phyloP scores from a whole-genome alignment of 2,113 vertebrate species.

The Rhea americana region DNA sequence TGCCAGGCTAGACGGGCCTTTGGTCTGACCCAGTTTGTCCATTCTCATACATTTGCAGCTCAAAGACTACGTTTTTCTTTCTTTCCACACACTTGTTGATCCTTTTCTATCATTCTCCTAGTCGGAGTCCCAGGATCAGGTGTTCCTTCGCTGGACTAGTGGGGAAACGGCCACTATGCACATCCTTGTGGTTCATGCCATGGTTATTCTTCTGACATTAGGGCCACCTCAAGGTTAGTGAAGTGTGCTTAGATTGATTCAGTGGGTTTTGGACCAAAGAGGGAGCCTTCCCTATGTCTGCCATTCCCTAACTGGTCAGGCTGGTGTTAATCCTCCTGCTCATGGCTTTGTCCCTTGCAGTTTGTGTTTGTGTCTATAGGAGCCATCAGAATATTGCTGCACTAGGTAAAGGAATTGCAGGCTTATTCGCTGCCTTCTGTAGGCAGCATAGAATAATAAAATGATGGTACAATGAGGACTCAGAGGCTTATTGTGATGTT shows the following conservation, averaged over 20 bases:
- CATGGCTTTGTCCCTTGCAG: not conserved
- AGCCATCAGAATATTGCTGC: not conserved
- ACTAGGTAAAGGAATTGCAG: not conserved
- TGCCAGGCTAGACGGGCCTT: not conserved
- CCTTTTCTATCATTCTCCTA: conserved; percentile 20
- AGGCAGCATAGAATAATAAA: not conserved
- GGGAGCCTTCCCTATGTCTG: not conserved
- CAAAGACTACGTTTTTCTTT: not conserved
- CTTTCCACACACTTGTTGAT: not conserved
- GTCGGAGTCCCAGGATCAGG: conserved; percentile 98
- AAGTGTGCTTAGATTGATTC: not conserved
- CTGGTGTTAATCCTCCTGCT: not conserved
- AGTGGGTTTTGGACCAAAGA: not conserved
- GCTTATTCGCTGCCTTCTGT: not conserved
- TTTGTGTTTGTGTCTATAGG: not conserved
- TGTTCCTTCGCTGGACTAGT: conserved; percentile 94
- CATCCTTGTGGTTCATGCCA: conserved; percentile 96
- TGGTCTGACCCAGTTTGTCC: not conserved
- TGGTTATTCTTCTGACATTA: conserved; percentile 95
- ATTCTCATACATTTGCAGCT: not conserved
- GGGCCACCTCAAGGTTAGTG: conserved; percentile 89
- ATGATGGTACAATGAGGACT: not conserved
- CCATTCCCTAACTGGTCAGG: not conserved
- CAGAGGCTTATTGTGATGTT: fast-evolving
- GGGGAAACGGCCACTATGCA: conserved; percentile 98